Evolutionary conservation across 2,113 vertebrate genomes (phyloP).

Genomic region (Astur gentilis): DNA sequence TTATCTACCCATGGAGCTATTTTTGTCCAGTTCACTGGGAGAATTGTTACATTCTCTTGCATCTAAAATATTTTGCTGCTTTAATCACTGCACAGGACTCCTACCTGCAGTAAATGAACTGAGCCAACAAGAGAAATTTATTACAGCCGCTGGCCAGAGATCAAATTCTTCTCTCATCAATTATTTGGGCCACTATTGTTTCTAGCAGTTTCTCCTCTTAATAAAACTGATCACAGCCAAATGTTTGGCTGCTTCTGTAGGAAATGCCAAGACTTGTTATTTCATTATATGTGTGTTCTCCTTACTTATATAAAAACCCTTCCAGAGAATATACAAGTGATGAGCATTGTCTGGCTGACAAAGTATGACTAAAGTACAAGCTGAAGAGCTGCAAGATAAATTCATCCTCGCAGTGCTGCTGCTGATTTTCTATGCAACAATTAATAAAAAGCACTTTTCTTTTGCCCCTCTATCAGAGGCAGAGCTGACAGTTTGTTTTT

Average conservation of each 20-base stretch:
- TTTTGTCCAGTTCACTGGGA: not conserved
- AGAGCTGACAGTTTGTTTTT: not conserved
- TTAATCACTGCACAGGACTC: not conserved
- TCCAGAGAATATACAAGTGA: not conserved
- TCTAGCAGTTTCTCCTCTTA: constrained; percentile 18
- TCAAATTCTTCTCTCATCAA: not conserved
- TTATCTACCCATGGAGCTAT: not conserved
- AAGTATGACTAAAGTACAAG: constrained; percentile 1
- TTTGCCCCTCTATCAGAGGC: not conserved
- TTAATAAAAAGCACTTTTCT: not conserved
- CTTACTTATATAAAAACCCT: not conserved
- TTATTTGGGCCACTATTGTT: constrained; percentile 7
- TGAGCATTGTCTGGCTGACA: constrained; percentile 36
- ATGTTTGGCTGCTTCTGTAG: not conserved
- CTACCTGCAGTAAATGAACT: constrained; percentile 23
- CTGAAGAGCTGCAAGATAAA: not conserved
- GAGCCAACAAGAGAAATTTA: not conserved
- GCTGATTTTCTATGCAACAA: not conserved
- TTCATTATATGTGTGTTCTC: constrained; percentile 16
- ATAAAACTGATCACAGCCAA: constrained; percentile 20
- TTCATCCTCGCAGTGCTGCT: not conserved
- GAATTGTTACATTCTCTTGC: not conserved
- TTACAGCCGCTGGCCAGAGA: not conserved
- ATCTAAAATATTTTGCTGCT: constrained; percentile 30
- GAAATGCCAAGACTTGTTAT: constrained; percentile 20